These are phyloP conservation scores for Nibea albiflora DNA, from an alignment of 2,113 vertebrate species.

Conservation along the genomic window DNA sequence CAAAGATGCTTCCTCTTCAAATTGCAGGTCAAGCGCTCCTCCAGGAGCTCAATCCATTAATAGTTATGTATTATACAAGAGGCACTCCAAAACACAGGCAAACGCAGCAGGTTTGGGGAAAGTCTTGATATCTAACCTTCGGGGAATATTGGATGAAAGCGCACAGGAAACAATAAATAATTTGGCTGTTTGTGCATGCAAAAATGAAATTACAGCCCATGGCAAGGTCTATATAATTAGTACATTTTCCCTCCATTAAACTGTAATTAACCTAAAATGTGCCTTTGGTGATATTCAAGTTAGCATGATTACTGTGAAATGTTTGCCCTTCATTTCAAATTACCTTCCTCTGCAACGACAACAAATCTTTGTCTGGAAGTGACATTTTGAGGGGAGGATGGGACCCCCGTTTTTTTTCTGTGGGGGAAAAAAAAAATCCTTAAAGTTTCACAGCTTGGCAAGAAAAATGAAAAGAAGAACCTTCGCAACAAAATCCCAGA, in stretches of 20 bases:
- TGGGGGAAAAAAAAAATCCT: background rate
- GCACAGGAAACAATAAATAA: slow-evolving; percentile 42
- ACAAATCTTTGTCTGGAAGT: background rate
- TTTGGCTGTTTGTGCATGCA: slow-evolving; percentile 32
- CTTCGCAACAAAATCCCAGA: slow-evolving; percentile 19
- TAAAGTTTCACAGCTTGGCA: background rate
- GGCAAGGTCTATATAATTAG: slow-evolving; percentile 63
- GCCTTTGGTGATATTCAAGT: slow-evolving; percentile 29
- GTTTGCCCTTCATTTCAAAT: slow-evolving; percentile 34
- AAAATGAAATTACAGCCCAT: slow-evolving; percentile 55
- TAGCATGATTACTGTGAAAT: slow-evolving; percentile 1
- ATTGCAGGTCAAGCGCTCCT: slow-evolving; percentile 45
- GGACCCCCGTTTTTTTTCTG: background rate
- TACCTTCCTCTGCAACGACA: background rate
- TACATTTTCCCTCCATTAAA: slow-evolving; percentile 51
- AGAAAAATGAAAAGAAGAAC: background rate
- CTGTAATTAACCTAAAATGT: slow-evolving; percentile 55
- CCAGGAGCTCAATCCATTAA: slow-evolving; percentile 52
- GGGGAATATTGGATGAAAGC: slow-evolving; percentile 28
- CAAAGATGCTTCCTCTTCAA: slow-evolving; percentile 27
- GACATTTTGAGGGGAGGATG: background rate
- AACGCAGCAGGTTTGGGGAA: slow-evolving; percentile 17
- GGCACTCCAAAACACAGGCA: slow-evolving; percentile 8
- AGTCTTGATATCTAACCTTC: slow-evolving; percentile 31
- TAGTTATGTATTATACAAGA: slow-evolving; percentile 46